Conservation (phyloP, 2,797 vertebrate genomes). For the Darevskia nairensis region DNA sequence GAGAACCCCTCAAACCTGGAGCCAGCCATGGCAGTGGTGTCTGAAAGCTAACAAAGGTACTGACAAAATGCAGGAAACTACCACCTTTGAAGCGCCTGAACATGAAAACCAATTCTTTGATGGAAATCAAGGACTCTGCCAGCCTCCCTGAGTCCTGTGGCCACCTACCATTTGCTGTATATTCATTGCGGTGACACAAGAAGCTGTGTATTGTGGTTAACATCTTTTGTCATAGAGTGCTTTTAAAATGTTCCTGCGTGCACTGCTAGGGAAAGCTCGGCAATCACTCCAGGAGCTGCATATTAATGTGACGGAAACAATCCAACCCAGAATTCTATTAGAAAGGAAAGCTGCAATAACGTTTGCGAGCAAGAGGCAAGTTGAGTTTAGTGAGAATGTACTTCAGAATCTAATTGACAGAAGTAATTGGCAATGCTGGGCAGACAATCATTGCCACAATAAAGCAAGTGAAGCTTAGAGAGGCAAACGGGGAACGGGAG, state of each 20-base stretch:
- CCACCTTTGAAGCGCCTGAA: background rate
- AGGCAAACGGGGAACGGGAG: background rate
- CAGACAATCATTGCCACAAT: constrained; percentile 32
- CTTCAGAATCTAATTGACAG: constrained; percentile 43
- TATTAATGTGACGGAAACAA: constrained; percentile 24
- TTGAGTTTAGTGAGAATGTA: constrained; percentile 22
- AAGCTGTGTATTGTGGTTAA: background rate
- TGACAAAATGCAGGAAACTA: background rate
- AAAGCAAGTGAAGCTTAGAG: constrained; percentile 33
- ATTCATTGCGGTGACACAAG: background rate
- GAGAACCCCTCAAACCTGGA: background rate
- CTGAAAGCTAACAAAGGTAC: background rate
- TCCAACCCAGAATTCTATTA: constrained; percentile 13
- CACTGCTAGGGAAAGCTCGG: background rate
- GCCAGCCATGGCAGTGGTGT: background rate
- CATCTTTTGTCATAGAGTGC: background rate
- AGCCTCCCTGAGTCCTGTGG: background rate
- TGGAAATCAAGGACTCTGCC: background rate
- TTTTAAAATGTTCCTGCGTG: constrained; percentile 16
- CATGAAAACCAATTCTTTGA: background rate
- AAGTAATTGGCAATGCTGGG: constrained; percentile 29
- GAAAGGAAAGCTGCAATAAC: constrained; percentile 26
- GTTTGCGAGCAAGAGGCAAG: constrained; percentile 25
- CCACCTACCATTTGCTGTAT: background rate
- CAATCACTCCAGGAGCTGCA: constrained; percentile 21